Base-by-base conservation (phyloP, 2,113 vertebrate species). In the Salvelinus namaycush region DNA sequence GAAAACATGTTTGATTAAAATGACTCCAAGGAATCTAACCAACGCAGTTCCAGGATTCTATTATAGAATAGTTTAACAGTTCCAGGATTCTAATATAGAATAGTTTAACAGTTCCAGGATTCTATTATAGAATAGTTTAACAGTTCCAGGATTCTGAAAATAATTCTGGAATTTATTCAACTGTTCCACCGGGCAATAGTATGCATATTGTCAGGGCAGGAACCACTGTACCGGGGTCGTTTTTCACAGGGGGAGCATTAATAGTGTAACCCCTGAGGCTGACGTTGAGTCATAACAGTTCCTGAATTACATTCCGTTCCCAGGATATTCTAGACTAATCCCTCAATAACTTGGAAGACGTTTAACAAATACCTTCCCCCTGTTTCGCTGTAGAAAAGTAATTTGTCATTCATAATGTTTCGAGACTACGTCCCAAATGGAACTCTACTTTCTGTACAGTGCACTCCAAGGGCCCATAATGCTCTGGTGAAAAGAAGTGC, bases 121-220 rank as follows among this genome's bases (percentile, higher is more conserved):
- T 83, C 51, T 54, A 18, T 18, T 18, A 18, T 18, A 51, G 48
- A 51, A 51, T 51, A 18, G 14, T 16, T 65, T 78, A 71, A 74
- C 18, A 1, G n/a, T 31, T 79, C 22, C 64, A 7, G 72, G 72
- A 51, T 74, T 83, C 76, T 68, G 74, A 82, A 87, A 89, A 88
- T 77, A 83, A 89, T 86, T 86, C 73, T 64, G 14, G 77, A 86
- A 86, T 84, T 87, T 89, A 87, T 91, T 79, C 89, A 89, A 85
- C 80, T 71, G 70, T 79, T 87, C 81, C 82, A 77, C 81, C 67
- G 78, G 82, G 83, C 72, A 72, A 74, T 85, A 18, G 84, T 82
- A 85, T 87, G 79, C 82, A 89, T 82, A 86, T 84, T 79, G 83
- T 89, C 83, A 82, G 79, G 84, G 87, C 80, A 88, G 78, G 51